Evolutionary conservation across 2,888 invertebrate genomes (phyloP).

Genomic region (Trachelus iudaicus): DNA sequence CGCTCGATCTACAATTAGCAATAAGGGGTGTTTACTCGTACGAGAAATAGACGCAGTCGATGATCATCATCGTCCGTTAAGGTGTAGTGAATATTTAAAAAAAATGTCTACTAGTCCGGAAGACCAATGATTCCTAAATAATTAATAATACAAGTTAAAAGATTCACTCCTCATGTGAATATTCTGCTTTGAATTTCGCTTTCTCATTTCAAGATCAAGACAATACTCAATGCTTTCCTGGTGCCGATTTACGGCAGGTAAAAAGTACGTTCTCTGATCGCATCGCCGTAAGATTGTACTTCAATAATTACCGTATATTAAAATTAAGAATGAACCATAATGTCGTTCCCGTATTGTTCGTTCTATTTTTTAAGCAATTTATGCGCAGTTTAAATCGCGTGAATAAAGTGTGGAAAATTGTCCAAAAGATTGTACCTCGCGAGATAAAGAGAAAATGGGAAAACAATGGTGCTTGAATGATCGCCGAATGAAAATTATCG

Average conservation of each 20-base stretch:
- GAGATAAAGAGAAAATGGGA: conserved; percentile 69
- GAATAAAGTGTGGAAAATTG: neutral
- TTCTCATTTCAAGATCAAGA: too few species aligned
- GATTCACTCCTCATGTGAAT: neutral
- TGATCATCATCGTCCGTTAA: neutral
- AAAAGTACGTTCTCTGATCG: neutral
- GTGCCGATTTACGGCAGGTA: too few species aligned
- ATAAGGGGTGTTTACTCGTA: conserved; percentile 39
- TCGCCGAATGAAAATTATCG: neutral
- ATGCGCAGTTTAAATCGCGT: neutral
- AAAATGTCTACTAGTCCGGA: neutral
- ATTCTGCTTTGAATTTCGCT: too few species aligned
- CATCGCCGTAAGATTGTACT: neutral
- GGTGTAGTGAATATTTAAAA: neutral
- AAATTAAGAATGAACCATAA: neutral
- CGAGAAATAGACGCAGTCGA: neutral
- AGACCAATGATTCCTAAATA: neutral
- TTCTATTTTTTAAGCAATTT: neutral
- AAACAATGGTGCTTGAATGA: conserved; percentile 32
- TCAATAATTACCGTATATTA: neutral
- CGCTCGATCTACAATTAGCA: conserved; percentile 60
- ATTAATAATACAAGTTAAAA: neutral
- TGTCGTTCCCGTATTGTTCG: neutral
- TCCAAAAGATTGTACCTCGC: conserved; percentile 28
- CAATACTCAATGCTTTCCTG: too few species aligned